These are phyloP conservation scores for Hymenochirus boettgeri DNA, from an alignment of 2,113 vertebrate species.

Conservation along the genomic window DNA sequence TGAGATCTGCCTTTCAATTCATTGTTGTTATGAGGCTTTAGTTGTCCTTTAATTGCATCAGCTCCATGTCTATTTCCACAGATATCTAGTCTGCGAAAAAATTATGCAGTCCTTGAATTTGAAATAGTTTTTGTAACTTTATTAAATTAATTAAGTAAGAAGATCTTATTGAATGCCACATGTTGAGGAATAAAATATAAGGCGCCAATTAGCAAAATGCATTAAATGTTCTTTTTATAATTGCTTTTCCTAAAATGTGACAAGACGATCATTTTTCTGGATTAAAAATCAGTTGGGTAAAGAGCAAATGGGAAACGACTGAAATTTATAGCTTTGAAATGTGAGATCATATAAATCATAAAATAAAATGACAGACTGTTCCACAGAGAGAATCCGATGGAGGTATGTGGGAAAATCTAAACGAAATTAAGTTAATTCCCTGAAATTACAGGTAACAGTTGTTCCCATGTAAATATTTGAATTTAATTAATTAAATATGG, in stretches of 20 bases:
- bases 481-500: neutral
- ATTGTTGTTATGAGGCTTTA: too few relatives aligned
- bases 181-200: slow-evolving; percentile 21
- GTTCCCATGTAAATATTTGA: neutral
- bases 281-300: slow-evolving; percentile 17
- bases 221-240: slow-evolving; percentile 17
- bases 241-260: slow-evolving; percentile 18
- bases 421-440: neutral
- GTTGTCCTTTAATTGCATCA: too few relatives aligned
- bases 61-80: slow-evolving; percentile 4
- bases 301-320: slow-evolving; percentile 1
- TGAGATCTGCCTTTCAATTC: too few relatives aligned
- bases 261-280: slow-evolving; percentile 9
- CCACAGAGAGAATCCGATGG: neutral
- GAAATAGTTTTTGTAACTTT: slow-evolving; percentile 23
- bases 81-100: slow-evolving; percentile 16
- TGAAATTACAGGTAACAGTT: neutral
- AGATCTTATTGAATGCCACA: slow-evolving; percentile 25
- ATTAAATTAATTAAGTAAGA: slow-evolving; percentile 30
- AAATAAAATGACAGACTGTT: slow-evolving; percentile 23
- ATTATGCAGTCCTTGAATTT: slow-evolving; percentile 22
- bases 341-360: slow-evolving; percentile 22
- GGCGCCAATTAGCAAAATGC: slow-evolving; percentile 21
- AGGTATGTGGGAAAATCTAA: neutral
- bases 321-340: slow-evolving; percentile 26